These are phyloP conservation scores for Anastrepha ludens DNA, from an alignment of 1,140 invertebrate species.

Conservation along the genomic window DNA sequence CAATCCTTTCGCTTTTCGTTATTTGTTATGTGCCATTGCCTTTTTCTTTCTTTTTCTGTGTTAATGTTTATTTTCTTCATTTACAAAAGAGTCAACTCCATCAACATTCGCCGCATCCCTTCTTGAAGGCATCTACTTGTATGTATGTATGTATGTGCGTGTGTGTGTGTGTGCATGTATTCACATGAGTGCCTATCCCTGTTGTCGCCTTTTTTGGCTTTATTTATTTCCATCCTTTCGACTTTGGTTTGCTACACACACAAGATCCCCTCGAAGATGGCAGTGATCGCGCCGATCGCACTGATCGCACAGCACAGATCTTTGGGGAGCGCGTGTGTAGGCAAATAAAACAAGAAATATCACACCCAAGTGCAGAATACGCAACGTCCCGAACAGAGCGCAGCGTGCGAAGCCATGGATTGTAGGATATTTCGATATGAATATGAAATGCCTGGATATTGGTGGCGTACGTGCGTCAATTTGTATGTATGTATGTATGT, in stretches of 20 bases:
- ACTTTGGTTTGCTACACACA: slow-evolving; percentile 38
- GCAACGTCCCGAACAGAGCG: background rate
- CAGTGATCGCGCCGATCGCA: background rate
- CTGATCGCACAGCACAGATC: background rate
- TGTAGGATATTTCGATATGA: slow-evolving; percentile 11
- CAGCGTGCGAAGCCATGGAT: background rate
- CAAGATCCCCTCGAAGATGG: slow-evolving; percentile 39
- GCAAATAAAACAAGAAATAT: slow-evolving; percentile 41
- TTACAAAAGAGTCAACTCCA: slow-evolving; percentile 43
- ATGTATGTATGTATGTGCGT: background rate
- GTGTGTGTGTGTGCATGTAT: background rate
- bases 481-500: background rate
- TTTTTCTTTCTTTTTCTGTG: background rate
- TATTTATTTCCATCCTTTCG: slow-evolving; percentile 46
- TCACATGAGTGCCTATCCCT: background rate
- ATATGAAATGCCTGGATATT: slow-evolving; percentile 32
- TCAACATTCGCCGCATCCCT: slow-evolving; percentile 32
- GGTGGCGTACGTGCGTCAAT: slow-evolving; percentile 29
- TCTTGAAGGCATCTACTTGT: background rate
- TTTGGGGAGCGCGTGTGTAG: slow-evolving; percentile 42
- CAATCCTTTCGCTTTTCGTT: slow-evolving; percentile 45
- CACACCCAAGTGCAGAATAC: slow-evolving; percentile 39
- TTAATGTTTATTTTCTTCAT: slow-evolving; percentile 26
- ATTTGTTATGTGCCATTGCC: background rate
- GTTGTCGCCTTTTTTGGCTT: slow-evolving; percentile 23